A percentile compares a stretch with the other conserved stretches of the same genome.
phyloP scores from a whole-genome alignment of 2,888 invertebrate genomes.

The Crepidodera aurea region DNA sequence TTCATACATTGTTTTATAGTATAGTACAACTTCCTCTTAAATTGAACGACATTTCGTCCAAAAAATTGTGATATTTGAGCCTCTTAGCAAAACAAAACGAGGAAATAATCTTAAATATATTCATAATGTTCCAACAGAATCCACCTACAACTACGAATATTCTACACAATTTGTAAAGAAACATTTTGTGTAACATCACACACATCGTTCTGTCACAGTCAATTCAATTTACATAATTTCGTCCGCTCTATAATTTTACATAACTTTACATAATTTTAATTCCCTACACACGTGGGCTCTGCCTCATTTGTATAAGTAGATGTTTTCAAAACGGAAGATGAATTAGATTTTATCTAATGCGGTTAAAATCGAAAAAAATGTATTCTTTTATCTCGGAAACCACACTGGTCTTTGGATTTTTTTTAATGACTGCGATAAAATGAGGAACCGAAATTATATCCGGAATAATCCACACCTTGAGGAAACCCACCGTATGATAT shows the following conservation, averaged over 20 bases:
- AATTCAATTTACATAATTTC: conserved; percentile 25
- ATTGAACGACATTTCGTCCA: too few relatives aligned
- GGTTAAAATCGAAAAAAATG: conserved; percentile 8
- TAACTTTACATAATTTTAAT: conserved; percentile 16
- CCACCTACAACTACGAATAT: conserved; percentile 2
- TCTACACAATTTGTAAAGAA: neutral
- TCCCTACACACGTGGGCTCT: neutral
- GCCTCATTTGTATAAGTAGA: conserved; percentile 12
- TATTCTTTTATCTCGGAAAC: neutral
- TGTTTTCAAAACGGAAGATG: conserved; percentile 3
- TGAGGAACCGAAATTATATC: neutral
- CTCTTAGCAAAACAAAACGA: too few relatives aligned
- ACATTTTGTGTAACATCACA: neutral
- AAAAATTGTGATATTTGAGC: too few relatives aligned
- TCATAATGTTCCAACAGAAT: too few relatives aligned
- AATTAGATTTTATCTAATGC: neutral
- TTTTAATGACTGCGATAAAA: neutral
- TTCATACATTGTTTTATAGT: too few relatives aligned
- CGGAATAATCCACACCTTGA: neutral
- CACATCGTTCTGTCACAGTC: conserved; percentile 9
- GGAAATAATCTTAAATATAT: too few relatives aligned
- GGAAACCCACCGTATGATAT: too few relatives aligned
- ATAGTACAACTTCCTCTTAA: too few relatives aligned
- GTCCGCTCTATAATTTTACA: conserved; percentile 5
- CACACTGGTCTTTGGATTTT: neutral